These are phyloP conservation scores for Fabriciana adippe DNA, from an alignment of 2,888 invertebrate genomes.

Conservation along the genomic window DNA sequence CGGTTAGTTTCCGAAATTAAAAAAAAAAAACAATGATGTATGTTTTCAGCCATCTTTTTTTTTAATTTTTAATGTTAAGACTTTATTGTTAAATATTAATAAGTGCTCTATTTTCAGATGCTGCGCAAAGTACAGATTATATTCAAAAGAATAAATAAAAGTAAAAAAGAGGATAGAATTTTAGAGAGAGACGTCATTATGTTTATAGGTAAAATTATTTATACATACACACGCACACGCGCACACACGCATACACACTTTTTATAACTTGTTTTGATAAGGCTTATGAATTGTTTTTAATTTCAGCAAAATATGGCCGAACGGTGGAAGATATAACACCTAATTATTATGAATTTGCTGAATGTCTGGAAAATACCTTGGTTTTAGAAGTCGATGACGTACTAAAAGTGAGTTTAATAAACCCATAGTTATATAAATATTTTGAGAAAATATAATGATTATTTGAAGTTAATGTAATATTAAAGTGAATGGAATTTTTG, in stretches of 20 bases:
- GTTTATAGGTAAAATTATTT: conserved; percentile 57
- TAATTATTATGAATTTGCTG: neutral
- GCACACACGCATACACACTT: neutral
- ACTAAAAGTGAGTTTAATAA: conserved; percentile 42
- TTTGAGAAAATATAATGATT: neutral
- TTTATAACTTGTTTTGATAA: neutral
- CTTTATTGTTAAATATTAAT: neutral
- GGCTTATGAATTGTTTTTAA: neutral
- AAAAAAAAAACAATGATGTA: too few relatives aligned
- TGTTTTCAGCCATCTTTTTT: too few relatives aligned
- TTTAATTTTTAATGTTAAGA: neutral
- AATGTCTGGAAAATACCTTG: conserved; percentile 1
- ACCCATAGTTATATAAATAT: neutral
- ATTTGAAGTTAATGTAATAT: neutral
- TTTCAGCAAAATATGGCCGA: conserved; percentile 7
- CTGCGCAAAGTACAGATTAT: conserved; percentile 48
- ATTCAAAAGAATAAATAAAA: conserved; percentile 38
- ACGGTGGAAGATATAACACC: neutral
- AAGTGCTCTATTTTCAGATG: conserved; percentile 44
- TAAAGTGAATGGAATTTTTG: neutral
- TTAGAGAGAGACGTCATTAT: conserved; percentile 52
- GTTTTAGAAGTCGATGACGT: conserved; percentile 23
- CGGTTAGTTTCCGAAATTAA: too few relatives aligned
- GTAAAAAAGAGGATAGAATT: conserved; percentile 48
- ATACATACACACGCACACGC: neutral